Evolutionary conservation across 2,888 invertebrate genomes (phyloP).

Genomic region (Phaonia tiefii): DNA sequence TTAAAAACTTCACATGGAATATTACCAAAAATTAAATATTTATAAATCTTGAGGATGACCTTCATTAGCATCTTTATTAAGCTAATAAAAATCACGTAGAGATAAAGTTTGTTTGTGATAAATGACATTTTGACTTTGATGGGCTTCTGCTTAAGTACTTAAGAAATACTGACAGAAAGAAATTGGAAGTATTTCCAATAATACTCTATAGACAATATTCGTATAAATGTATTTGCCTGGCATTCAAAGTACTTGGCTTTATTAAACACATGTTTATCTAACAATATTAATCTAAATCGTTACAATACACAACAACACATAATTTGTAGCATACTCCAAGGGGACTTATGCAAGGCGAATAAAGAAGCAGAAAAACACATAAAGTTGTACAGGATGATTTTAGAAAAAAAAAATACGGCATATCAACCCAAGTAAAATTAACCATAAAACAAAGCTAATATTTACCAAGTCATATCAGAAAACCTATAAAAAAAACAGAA

Average conservation of each 20-base stretch:
- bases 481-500: no score
- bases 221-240: no score
- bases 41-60: no score
- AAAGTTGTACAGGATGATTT: neutral
- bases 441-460: constrained; percentile 9
- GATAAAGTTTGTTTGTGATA: neutral
- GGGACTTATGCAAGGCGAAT: neutral
- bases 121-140: neutral
- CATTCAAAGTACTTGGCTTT: no score
- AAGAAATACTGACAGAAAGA: no score
- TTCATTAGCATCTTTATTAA: no score
- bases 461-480: neutral
- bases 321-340: constrained; percentile 51
- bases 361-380: neutral
- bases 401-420: neutral
- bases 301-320: constrained; percentile 18
- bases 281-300: constrained; percentile 12
- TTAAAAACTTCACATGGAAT: no score
- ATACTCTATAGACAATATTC: no score
- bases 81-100: no score
- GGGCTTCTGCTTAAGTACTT: neutral
- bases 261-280: constrained; percentile 24
- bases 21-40: no score
- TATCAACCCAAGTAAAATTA: neutral
- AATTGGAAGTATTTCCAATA: no score